phyloP scores from a whole-genome alignment of 1,140 invertebrate genomes.

The Saccostrea echinata region DNA sequence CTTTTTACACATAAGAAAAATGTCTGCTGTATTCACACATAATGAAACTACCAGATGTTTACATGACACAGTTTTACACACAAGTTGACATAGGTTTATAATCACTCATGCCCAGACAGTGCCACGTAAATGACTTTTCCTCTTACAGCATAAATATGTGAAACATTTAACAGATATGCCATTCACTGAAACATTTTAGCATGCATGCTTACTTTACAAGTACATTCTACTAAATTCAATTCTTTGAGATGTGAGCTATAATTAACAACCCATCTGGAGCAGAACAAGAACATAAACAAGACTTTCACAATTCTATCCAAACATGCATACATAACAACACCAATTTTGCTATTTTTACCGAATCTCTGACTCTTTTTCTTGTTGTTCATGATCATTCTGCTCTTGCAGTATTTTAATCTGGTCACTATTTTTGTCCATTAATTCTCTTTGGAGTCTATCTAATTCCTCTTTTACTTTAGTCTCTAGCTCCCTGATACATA shows the following conservation, averaged over 20 bases:
- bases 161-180: too few species aligned
- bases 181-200: too few species aligned
- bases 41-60: neutral
- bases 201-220: too few species aligned
- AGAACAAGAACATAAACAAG: neutral
- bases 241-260: neutral
- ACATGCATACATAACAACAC: conserved; percentile 13
- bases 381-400: conserved; percentile 57
- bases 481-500: conserved; percentile 49
- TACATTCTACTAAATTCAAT: too few species aligned
- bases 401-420: conserved; percentile 53
- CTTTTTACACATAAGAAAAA: too few species aligned
- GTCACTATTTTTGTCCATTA: conserved; percentile 59
- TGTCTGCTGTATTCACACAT: neutral
- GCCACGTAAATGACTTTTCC: neutral
- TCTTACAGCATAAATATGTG: too few species aligned
- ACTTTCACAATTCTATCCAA: conserved; percentile 26
- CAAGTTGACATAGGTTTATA: neutral
- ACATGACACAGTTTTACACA: neutral
- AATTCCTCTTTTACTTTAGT: conserved; percentile 46
- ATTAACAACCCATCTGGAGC: neutral
- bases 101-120: neutral
- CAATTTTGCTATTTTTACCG: conserved; percentile 41
- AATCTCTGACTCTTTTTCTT: conserved; percentile 58
- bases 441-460: conserved; percentile 47